phyloP scores from a whole-genome alignment of 2,113 vertebrate genomes.

The Lampris megalopsis region DNA sequence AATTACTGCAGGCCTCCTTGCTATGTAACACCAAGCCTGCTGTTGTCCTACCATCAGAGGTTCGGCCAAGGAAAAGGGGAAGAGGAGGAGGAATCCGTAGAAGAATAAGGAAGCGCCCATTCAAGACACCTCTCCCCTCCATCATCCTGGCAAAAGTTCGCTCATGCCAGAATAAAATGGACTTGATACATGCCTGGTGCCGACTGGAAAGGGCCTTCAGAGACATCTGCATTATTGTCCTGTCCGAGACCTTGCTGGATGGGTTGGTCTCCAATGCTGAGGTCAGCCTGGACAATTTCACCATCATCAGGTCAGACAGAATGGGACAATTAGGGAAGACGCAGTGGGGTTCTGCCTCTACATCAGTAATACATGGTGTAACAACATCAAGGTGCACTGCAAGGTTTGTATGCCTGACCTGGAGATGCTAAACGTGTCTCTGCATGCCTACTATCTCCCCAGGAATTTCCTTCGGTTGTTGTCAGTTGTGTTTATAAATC shows the following conservation, averaged over 20 bases:
- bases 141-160: conserved; percentile 11
- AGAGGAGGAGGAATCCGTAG: neutral
- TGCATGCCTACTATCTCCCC: too few species aligned
- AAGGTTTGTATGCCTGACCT: too few species aligned
- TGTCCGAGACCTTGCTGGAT: neutral
- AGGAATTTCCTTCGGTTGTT: too few species aligned
- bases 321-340: too few species aligned
- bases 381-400: too few species aligned
- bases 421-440: too few species aligned
- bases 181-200: conserved; percentile 9
- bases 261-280: too few species aligned
- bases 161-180: neutral
- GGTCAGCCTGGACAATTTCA: too few species aligned
- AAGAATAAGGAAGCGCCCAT: conserved; percentile 7
- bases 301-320: too few species aligned
- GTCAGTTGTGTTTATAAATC: too few species aligned
- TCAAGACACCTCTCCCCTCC: conserved; percentile 17
- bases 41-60: neutral
- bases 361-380: too few species aligned
- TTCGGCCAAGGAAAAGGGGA: conserved; percentile 10
- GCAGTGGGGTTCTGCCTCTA: too few species aligned
- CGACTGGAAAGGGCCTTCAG: conserved; percentile 13
- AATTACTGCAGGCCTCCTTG: neutral
- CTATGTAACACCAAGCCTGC: conserved; percentile 8
- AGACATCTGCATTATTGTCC: conserved; percentile 9